Base-by-base conservation (phyloP, 2,113 vertebrate species). In the Podiceps cristatus region DNA sequence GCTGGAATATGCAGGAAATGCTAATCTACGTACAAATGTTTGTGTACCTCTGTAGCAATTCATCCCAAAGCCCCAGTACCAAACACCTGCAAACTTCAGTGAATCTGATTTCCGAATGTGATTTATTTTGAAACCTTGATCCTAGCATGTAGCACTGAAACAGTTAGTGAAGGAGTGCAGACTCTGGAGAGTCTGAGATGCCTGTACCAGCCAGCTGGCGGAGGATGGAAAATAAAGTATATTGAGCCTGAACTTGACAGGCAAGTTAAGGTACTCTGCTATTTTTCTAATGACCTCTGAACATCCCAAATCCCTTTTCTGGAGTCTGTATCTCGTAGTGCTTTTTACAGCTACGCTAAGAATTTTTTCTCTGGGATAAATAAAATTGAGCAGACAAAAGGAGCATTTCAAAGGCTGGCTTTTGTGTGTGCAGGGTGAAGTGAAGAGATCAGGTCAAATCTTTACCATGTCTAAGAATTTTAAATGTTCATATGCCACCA, bases 91-190 rank as follows among this genome's bases (percentile, higher is more conserved):
- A 78, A 87, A 76, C 20, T 83, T 67, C 23, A 62, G 29, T 24
- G 37, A 72, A 67, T 72, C 42, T 49, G 52, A 86, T 63, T 86
- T 72, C 62, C 1, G 5, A 50, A 60, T 45, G 19, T 40, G 69
- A 76, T 93, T 95, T 92, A 83, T 94, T 94, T 91, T 91, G 69
- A 90, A 96, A n/a, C 33, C 22, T 64, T 93, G 56, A 95, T 84
- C 60, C 53, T 82, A 85, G 14, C 35, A 72, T 19, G n/a, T 28
- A 91, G 11, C 37, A 53, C 0, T 5, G 69, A 91, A 96, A 93
- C 31, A 91, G 13, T 64, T 68, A 60, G 27, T 66, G 40, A 87
- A 66, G 40, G 31, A 96, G 17, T 27, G 22, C n/a, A 93, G 55
- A 40, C 44, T 81, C 52, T 45, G n/a, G 17, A 94, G 69, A 91